Conservation (phyloP, 2,113 vertebrate genomes). For the Sigmodon hispidus region DNA sequence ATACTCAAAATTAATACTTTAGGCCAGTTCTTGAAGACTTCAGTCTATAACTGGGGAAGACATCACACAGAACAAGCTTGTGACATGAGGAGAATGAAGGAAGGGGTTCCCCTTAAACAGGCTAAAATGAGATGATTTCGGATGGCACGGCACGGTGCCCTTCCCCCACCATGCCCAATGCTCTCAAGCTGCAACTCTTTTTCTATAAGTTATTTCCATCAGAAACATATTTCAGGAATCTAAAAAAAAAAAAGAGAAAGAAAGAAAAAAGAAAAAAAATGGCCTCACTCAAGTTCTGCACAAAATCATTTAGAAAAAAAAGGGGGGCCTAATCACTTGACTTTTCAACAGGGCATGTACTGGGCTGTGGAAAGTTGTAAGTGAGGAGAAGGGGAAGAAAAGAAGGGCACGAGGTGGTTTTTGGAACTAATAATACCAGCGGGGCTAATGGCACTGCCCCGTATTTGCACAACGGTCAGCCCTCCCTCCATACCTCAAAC, state of each 20-base stretch:
- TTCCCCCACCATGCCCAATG: conserved; percentile 39
- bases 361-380: conserved; percentile 66
- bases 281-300: conserved; percentile 57
- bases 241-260: not conserved
- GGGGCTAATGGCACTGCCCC: conserved; percentile 38
- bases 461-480: conserved; percentile 51
- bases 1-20: conserved; percentile 85
- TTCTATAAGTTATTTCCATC: conserved; percentile 75
- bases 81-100: conserved; percentile 21
- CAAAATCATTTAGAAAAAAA: conserved; percentile 56
- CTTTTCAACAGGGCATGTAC: conserved; percentile 62
- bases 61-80: conserved; percentile 54
- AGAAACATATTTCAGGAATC: conserved; percentile 56
- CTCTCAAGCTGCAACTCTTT: conserved; percentile 56
- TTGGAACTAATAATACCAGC: conserved; percentile 26
- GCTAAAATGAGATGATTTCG: conserved; percentile 46
- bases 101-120: conserved; percentile 33
- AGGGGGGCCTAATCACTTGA: conserved; percentile 41
- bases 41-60: conserved; percentile 48
- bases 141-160: not conserved
- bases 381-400: not conserved
- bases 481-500: conserved; percentile 69
- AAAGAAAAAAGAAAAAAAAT: not conserved
- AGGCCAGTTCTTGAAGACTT: conserved; percentile 76
- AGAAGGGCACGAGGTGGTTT: not conserved